These are phyloP conservation scores for Agriopis marginaria DNA, from an alignment of 2,888 invertebrate species.

Conservation along the genomic window DNA sequence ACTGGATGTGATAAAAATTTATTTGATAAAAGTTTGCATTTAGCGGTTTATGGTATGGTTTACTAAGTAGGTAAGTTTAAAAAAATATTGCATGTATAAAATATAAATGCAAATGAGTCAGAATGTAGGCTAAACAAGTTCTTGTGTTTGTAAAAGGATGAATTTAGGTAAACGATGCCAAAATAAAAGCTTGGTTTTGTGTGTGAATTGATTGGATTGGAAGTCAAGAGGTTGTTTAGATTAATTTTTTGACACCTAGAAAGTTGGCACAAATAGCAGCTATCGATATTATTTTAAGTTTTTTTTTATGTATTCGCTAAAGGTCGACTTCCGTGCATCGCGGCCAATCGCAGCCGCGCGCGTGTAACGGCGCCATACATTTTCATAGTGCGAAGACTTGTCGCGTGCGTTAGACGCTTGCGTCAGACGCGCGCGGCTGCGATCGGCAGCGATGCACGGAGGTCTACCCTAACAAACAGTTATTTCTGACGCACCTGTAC, in stretches of 20 bases:
- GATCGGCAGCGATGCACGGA: no score
- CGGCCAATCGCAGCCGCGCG: no score
- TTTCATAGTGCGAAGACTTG: no score
- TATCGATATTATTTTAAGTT: slow-evolving; percentile 15
- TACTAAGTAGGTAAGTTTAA: slow-evolving; percentile 35
- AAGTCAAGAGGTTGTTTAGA: slow-evolving; percentile 48
- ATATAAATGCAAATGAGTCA: slow-evolving; percentile 57
- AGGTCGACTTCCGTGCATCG: no score
- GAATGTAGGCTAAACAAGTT: slow-evolving; percentile 51
- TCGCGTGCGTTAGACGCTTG: no score
- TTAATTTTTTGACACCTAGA: slow-evolving; percentile 48
- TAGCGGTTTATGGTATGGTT: slow-evolving; percentile 52
- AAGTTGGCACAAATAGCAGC: slow-evolving; percentile 51
- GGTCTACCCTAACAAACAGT: neutral
- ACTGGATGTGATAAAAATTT: slow-evolving; percentile 56
- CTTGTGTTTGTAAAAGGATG: slow-evolving; percentile 48
- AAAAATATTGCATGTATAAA: slow-evolving; percentile 38
- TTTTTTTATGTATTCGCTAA: slow-evolving; percentile 2
- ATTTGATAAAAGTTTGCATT: slow-evolving; percentile 58
- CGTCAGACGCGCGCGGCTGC: no score
- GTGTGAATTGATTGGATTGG: slow-evolving; percentile 44
- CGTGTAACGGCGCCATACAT: no score
- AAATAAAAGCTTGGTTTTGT: slow-evolving; percentile 49
- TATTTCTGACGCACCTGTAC: slow-evolving; percentile 15
- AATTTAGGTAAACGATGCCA: slow-evolving; percentile 50